A percentile compares a stretch with the other conserved stretches of the same genome.
Evolutionary conservation across 2,113 vertebrate genomes (phyloP).

Genomic region (Ctenodactylus gundi): DNA sequence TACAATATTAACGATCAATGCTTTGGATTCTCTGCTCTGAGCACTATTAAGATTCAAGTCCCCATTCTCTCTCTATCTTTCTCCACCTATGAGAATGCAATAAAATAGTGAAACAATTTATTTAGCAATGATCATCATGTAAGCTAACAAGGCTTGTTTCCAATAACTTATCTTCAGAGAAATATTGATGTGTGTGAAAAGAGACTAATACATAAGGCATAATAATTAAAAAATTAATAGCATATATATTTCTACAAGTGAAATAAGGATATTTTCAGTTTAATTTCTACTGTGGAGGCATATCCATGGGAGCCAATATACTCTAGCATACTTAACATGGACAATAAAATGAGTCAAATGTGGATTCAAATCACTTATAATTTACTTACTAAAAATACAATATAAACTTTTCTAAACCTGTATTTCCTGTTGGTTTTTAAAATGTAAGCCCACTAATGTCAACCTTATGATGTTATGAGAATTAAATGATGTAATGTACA

Average conservation of each 20-base stretch:
- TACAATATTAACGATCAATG: not conserved
- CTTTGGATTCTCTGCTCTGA: not conserved
- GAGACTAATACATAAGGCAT: too few species aligned
- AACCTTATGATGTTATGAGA: not conserved
- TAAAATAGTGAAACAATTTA: not conserved
- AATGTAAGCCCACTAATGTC: not conserved
- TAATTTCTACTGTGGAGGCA: not conserved
- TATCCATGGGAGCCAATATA: not conserved
- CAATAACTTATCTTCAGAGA: not conserved
- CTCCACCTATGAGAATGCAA: not conserved
- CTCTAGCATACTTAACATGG: not conserved
- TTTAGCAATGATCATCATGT: not conserved
- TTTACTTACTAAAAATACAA: not conserved
- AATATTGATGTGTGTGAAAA: not conserved
- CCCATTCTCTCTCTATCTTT: not conserved
- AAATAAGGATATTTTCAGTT: not conserved
- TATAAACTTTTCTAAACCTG: not conserved
- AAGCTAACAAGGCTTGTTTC: not conserved
- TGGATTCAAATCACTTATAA: not conserved
- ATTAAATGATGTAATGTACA: too few species aligned
- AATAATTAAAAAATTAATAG: too few species aligned
- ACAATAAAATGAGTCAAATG: not conserved
- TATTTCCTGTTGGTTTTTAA: not conserved
- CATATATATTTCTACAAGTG: not conserved
- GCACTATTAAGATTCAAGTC: not conserved